Base-by-base conservation (phyloP, 2,113 vertebrate species). In the Catagonus wagneri region DNA sequence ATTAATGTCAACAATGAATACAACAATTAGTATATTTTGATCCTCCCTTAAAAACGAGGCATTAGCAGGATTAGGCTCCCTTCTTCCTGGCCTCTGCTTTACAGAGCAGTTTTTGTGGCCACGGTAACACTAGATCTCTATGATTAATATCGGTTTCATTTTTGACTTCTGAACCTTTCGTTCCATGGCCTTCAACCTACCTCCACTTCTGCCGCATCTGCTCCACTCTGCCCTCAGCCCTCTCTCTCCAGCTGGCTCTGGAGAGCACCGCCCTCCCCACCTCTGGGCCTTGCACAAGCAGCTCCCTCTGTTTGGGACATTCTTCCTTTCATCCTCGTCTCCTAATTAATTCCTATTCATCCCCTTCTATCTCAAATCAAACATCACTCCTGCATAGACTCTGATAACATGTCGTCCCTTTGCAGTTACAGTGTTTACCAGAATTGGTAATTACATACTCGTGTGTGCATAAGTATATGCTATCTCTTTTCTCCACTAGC, bases 201-300 rank as follows among this genome's bases (percentile, higher is more conserved):
- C 20, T 61, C 54, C 22, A 3, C 54, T 22, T 74, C 86, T 56
- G 32, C 44, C 44, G 4, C 44, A 44, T 8, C 44, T 44, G 44
- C 44, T 44, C 44, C 44, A 6, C 44, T 44, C 44, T 44, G 44
- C 44, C 44, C 44, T 44, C 44, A 44, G 44, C 44, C 44, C 44
- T 44, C 44, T 44, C 44, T 44, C 44, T 44, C 44, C 44, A 44
- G 44, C 44, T 14, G 19, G 14, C 11, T 54, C 19, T 20, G 32
- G 32, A 34, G 14, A 17, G 29, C n/a, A n/a, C n/a, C n/a, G 25
- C 1, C n/a, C 10, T 29, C 44, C 60, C 14, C 9, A 23, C 10
- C 61, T 34, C 16, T 0, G 15, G 4, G 23, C 60, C 36, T 2
- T 8, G 25, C 0, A 2, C 11, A 2, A 3, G 13, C 20, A 29